Percentiles rank a stretch among this genome's conserved stretches.
Conservation (phyloP, 2,797 vertebrate genomes). For the Leptodactylus fallax region DNA sequence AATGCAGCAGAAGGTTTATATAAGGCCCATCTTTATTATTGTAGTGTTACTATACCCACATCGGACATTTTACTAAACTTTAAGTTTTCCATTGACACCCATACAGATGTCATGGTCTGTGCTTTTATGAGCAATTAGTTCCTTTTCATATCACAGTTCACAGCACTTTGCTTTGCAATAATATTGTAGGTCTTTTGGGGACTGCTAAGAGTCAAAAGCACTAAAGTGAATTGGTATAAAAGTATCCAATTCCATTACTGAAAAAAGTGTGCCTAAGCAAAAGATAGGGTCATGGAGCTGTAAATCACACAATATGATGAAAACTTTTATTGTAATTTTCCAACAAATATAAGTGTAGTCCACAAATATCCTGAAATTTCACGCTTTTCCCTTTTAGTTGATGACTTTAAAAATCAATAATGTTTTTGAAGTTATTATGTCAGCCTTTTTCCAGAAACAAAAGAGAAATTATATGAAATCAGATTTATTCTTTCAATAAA, state of each 20-base stretch:
- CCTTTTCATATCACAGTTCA: conserved; percentile 49
- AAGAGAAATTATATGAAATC: neutral
- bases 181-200: conserved; percentile 47
- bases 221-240: conserved; percentile 44
- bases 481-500: neutral
- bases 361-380: neutral
- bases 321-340: conserved; percentile 8
- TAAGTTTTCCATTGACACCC: conserved; percentile 51
- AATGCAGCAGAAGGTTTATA: conserved; percentile 27
- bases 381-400: neutral
- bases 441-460: neutral
- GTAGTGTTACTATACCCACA: conserved; percentile 16
- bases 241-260: conserved; percentile 38
- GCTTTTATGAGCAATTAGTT: conserved; percentile 54
- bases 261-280: conserved; percentile 40
- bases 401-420: neutral
- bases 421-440: neutral
- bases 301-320: conserved; percentile 25
- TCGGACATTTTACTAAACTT: conserved; percentile 34
- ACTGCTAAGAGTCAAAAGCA: conserved; percentile 20
- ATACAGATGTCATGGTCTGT: conserved; percentile 49
- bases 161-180: conserved; percentile 53
- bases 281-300: conserved; percentile 5
- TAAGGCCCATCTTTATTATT: conserved; percentile 31
- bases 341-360: neutral